Percentiles rank a stretch among this genome's conserved stretches.
Conservation (phyloP, 1,140 invertebrate genomes). For the Proales similis region DNA sequence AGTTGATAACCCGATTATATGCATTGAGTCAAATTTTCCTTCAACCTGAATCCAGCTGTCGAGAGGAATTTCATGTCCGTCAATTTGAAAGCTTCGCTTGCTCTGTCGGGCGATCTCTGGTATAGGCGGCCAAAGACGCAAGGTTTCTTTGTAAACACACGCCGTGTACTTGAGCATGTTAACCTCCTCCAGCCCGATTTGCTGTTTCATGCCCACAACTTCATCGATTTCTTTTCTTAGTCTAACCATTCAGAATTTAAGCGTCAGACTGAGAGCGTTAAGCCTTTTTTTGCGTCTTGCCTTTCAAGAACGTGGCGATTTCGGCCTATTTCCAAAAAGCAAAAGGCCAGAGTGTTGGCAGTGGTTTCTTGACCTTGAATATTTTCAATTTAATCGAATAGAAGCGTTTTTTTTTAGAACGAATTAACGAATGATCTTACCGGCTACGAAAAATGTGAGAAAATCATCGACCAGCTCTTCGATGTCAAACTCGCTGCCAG, state of each 20-base stretch:
- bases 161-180: constrained; percentile 2
- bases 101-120: constrained; percentile 22
- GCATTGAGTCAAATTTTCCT: not conserved
- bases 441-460: constrained; percentile 36
- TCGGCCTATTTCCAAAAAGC: constrained; percentile 13
- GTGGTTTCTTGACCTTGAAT: constrained; percentile 34
- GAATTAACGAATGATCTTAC: too few relatives aligned
- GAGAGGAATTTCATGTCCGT: constrained; percentile 2
- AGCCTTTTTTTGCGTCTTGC: not conserved
- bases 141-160: constrained; percentile 36
- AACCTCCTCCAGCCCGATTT: not conserved
- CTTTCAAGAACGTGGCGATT: constrained; percentile 28
- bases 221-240: constrained; percentile 16
- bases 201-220: constrained; percentile 7
- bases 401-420: too few relatives aligned
- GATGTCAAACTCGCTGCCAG: constrained; percentile 14
- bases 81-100: not conserved
- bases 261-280: not conserved
- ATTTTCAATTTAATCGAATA: too few relatives aligned
- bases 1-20: not conserved
- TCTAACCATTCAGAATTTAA: not conserved
- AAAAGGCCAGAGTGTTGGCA: constrained; percentile 31
- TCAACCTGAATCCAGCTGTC: constrained; percentile 31
- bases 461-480: constrained; percentile 36
- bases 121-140: constrained; percentile 26